Evolutionary conservation across 1,140 invertebrate species (phyloP), one percentile per base, ranked within the genome.

Genomic region (Tetragnatha versicolor): DNA sequence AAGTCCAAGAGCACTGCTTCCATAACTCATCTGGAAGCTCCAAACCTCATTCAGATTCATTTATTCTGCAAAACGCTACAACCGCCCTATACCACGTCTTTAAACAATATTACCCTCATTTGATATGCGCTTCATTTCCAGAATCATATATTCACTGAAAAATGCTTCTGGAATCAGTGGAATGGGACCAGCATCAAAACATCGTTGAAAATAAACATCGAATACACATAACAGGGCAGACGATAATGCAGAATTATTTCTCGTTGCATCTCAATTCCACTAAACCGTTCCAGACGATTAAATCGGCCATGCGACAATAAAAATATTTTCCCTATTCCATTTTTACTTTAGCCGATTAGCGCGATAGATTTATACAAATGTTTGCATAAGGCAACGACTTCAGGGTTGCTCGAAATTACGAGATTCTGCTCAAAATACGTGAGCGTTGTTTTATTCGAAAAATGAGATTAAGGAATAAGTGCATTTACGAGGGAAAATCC

Each of bases 281-380:
- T 7, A 20, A n/a, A 14, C 3, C 0, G 17, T 58, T 58, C 14
- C 29, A 58, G 20, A 7, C 17, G 17, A 58, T 12, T 33, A 58
- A 55, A 33, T 14, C 4, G n/a, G n/a, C 14, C 31, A 33, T 33
- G 7, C 31, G 10, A 6, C 20, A 14, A 31, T 58, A 58, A 33
- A 33, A 58, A 58, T 58, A 58, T 58, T 58, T 58, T 35, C 55
- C 14, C 55, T 33, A 58, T n/a, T 58, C 31, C 29, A 33, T 14
- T 58, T n/a, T 58, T 58, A n/a, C 4, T 58, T n/a, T 31, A 58
- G 31, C 55, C 55, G 55, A 58, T 58, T 58, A 33, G 55, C 12
- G 29, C 14, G 12, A 7, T 10, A 14, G 55, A 31, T 33, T 58
- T 58, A 58, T 4, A 33, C 29, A 58, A 58, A 58, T 58, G 35